A percentile compares a stretch with the other conserved stretches of the same genome.
Conservation (phyloP, 2,888 invertebrate species). For the Clepsis dumicolana region DNA sequence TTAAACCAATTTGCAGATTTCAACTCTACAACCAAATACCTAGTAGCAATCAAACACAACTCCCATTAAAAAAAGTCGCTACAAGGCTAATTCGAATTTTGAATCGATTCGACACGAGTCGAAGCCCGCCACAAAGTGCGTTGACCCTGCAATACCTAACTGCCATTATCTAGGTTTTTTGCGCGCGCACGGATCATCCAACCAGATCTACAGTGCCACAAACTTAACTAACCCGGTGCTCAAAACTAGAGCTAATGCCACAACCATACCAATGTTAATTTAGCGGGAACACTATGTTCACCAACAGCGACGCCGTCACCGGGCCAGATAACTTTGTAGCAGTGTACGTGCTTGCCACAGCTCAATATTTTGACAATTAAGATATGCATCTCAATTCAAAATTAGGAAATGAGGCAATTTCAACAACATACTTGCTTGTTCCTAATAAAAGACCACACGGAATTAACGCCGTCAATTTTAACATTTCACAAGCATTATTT, state of each 20-base stretch:
- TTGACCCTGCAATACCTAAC: conserved; percentile 54
- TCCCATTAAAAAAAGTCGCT: conserved; percentile 34
- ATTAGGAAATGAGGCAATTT: conserved; percentile 30
- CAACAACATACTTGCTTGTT: conserved; percentile 16
- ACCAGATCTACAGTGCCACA: conserved; percentile 34
- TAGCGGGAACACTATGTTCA: no score
- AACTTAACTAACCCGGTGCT: no score
- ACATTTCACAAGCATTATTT: conserved; percentile 24
- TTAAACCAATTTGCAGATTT: no score
- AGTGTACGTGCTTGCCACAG: conserved; percentile 42
- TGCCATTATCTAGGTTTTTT: conserved; percentile 51
- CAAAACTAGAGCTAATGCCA: no score
- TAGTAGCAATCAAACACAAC: no score
- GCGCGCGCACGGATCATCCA: conserved; percentile 42
- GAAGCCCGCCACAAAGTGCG: conserved; percentile 52
- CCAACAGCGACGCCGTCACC: no score
- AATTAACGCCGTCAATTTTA: not conserved
- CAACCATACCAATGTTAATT: no score
- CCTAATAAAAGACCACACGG: conserved; percentile 30
- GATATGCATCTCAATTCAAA: conserved; percentile 34
- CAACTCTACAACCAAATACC: no score
- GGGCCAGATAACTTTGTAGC: no score
- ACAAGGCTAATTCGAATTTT: conserved; percentile 68
- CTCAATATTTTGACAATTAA: conserved; percentile 50
- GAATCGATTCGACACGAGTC: conserved; percentile 74